Evolutionary conservation across 2,888 invertebrate genomes (phyloP).

Genomic region (Craniophora ligustri): DNA sequence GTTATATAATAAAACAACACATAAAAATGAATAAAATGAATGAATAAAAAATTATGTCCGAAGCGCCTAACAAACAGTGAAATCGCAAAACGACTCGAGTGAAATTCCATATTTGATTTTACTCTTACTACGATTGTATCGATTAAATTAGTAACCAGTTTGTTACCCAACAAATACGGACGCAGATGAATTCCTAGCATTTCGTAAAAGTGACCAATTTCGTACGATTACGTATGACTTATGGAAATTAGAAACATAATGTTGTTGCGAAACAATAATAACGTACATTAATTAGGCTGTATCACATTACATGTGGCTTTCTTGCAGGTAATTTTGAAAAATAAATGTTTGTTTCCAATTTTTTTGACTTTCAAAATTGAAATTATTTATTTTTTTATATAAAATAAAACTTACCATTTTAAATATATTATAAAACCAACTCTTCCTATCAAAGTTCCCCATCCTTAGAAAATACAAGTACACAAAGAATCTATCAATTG

Average conservation of each 20-base stretch:
- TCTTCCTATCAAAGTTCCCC: conserved; percentile 80
- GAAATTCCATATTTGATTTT: conserved; percentile 66
- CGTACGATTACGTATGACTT: conserved; percentile 56
- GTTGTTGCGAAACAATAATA: conserved; percentile 55
- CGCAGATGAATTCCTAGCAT: conserved; percentile 56
- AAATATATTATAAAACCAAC: conserved; percentile 65
- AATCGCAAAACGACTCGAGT: conserved; percentile 67
- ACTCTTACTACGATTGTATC: conserved; percentile 59
- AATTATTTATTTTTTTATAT: conserved; percentile 3
- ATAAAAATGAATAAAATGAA: too few species aligned
- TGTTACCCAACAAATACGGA: conserved; percentile 71
- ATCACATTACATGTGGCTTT: conserved; percentile 31
- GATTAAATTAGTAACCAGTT: conserved; percentile 72
- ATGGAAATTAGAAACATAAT: conserved; percentile 58
- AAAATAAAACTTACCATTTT: conserved; percentile 79
- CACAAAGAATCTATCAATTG: conserved; percentile 69
- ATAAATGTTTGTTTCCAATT: conserved; percentile 21
- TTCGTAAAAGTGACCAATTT: conserved; percentile 62
- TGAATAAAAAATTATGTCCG: too few species aligned
- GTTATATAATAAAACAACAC: too few species aligned
- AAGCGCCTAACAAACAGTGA: conserved; percentile 54
- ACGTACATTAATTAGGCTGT: conserved; percentile 48
- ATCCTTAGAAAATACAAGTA: conserved; percentile 68
- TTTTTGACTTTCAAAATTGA: neutral
- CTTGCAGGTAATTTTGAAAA: conserved; percentile 35